Evolutionary conservation across 2,113 vertebrate species (phyloP).

Genomic region (Macrotus californicus): DNA sequence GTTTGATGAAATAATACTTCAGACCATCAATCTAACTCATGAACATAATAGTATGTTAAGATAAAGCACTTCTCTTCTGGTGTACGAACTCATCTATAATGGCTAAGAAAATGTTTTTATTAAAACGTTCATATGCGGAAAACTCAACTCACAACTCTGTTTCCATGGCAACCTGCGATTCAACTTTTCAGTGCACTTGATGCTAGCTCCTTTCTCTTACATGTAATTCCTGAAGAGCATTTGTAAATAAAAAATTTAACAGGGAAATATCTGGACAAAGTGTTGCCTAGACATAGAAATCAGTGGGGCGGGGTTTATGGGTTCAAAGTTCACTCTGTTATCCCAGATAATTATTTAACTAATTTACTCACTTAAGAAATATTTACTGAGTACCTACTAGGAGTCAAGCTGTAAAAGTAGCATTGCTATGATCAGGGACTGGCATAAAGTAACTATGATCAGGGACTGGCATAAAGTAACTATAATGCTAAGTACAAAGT

Average conservation of each 20-base stretch:
- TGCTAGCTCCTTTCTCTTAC: constrained; percentile 18
- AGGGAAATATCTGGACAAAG: neutral
- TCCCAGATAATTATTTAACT: neutral
- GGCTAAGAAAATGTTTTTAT: constrained; percentile 64
- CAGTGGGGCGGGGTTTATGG: neutral
- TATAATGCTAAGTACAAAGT: neutral
- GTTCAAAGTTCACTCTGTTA: neutral
- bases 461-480: neutral
- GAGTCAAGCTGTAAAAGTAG: neutral
- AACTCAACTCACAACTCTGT: constrained; percentile 60
- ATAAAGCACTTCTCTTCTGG: constrained; percentile 61
- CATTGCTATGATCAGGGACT: neutral
- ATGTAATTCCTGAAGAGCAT: constrained; percentile 38
- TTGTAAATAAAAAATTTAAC: constrained; percentile 51
- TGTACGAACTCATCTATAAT: constrained; percentile 57
- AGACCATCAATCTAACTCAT: constrained; percentile 49
- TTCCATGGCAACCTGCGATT: constrained; percentile 59
- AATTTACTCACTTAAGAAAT: neutral
- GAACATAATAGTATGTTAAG: constrained; percentile 57
- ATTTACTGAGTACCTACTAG: neutral
- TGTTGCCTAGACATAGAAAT: neutral
- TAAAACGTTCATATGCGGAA: constrained; percentile 44
- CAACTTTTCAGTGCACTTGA: constrained; percentile 45
- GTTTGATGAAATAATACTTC: constrained; percentile 50
- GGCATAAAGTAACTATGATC: neutral